These are phyloP conservation scores for Dendrolimus punctatus DNA, from an alignment of 1,140 invertebrate genomes.

Conservation along the genomic window DNA sequence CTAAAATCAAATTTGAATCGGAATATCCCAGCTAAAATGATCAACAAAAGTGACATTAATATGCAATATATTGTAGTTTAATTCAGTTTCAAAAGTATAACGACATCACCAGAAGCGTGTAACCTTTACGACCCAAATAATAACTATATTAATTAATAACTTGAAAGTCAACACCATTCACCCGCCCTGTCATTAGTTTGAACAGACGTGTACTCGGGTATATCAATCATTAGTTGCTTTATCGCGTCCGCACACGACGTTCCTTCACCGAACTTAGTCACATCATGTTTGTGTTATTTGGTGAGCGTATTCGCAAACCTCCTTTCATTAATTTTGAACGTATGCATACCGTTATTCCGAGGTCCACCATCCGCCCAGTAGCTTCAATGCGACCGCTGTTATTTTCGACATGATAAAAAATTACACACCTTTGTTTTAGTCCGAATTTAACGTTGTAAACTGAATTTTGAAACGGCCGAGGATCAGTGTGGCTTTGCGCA, in stretches of 20 bases:
- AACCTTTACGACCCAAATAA: constrained; percentile 50
- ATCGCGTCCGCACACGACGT: constrained; percentile 52
- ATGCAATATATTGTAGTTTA: too few species aligned
- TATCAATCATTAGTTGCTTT: constrained; percentile 64
- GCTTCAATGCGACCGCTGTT: constrained; percentile 12
- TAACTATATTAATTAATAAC: constrained; percentile 69
- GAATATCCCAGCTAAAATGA: too few species aligned
- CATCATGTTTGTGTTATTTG: constrained; percentile 42
- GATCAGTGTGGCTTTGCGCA: constrained; percentile 30
- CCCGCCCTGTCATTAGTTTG: constrained; percentile 61
- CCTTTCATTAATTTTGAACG: constrained; percentile 15
- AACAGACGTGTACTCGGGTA: constrained; percentile 47
- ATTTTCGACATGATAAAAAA: constrained; percentile 27
- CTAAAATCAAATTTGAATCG: too few species aligned
- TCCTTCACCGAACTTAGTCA: constrained; percentile 40
- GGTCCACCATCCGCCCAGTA: constrained; percentile 2
- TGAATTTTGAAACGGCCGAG: constrained; percentile 26
- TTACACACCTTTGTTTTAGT: constrained; percentile 27
- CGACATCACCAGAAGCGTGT: constrained; percentile 27
- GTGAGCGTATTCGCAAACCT: constrained; percentile 13
- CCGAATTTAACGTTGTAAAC: constrained; percentile 28
- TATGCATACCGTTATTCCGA: constrained; percentile 6
- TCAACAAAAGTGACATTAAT: too few species aligned
- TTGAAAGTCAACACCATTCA: constrained; percentile 63
- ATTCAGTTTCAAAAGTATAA: not conserved